Conservation (phyloP, 2,888 invertebrate species). For the Eustalomyia histrio region DNA sequence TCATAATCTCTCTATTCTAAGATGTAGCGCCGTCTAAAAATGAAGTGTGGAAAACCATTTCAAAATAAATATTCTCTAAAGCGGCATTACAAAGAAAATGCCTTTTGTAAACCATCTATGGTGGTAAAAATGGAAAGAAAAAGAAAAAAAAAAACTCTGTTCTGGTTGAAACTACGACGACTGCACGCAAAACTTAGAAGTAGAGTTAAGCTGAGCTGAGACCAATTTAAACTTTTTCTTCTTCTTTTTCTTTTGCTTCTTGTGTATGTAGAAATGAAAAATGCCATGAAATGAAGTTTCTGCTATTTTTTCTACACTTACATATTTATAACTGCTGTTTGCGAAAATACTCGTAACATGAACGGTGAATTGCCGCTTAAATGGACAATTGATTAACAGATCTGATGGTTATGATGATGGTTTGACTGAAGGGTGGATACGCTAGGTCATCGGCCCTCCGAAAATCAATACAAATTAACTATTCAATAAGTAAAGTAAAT, state of each 20-base stretch:
- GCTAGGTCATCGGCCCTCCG: too few species aligned
- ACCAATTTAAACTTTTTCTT: slow-evolving; percentile 51
- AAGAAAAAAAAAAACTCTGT: slow-evolving; percentile 25
- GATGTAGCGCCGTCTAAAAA: slow-evolving; percentile 29
- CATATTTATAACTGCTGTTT: slow-evolving; percentile 5
- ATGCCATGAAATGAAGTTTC: slow-evolving; percentile 38
- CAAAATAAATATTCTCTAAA: slow-evolving; percentile 61
- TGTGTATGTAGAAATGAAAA: slow-evolving; percentile 36
- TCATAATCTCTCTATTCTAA: too few species aligned
- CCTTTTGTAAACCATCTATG: slow-evolving; percentile 62
- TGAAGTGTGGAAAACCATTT: slow-evolving; percentile 66
- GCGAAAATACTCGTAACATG: slow-evolving; percentile 7
- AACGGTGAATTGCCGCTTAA: too few species aligned
- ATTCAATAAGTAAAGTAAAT: too few species aligned
- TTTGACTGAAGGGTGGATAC: too few species aligned
- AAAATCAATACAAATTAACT: too few species aligned
- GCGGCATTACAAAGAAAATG: slow-evolving; percentile 68
- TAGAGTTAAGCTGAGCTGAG: slow-evolving; percentile 18
- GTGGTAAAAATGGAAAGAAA: slow-evolving; percentile 46
- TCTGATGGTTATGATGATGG: too few species aligned
- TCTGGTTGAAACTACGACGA: slow-evolving; percentile 17
- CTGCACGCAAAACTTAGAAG: slow-evolving; percentile 46
- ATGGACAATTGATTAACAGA: too few species aligned
- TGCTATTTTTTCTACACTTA: background rate
- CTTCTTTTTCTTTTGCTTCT: slow-evolving; percentile 30